Conservation (phyloP, 2,888 invertebrate species). For the Drosophila differens region DNA sequence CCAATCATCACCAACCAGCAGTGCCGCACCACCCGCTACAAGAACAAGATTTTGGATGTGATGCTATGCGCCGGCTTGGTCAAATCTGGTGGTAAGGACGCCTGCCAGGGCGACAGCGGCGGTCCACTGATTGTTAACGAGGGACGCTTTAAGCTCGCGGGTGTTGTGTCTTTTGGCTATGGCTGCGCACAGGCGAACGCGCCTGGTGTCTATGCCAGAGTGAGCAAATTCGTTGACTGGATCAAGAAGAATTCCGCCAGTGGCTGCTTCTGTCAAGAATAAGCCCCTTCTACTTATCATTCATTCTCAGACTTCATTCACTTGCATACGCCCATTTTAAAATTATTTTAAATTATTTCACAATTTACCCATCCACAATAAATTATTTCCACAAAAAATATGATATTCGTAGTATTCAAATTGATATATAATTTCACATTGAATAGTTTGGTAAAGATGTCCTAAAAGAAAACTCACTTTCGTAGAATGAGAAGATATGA, state of each 20-base stretch:
- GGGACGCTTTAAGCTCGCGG: constrained; percentile 80
- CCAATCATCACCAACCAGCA: constrained; percentile 83
- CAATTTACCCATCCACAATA: constrained; percentile 54
- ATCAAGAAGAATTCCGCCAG: constrained; percentile 79
- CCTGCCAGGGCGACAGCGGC: constrained; percentile 85
- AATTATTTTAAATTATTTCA: constrained; percentile 74
- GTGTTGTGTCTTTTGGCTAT: constrained; percentile 83
- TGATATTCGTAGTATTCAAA: neutral
- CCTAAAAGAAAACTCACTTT: neutral
- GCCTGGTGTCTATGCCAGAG: constrained; percentile 84
- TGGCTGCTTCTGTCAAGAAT: constrained; percentile 79
- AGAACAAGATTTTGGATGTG: constrained; percentile 81
- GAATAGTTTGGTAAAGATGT: neutral
- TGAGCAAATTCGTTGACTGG: constrained; percentile 82
- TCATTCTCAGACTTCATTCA: neutral
- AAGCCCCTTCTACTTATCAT: constrained; percentile 1
- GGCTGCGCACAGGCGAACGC: constrained; percentile 84
- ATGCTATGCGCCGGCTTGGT: constrained; percentile 84
- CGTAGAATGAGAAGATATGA: neutral
- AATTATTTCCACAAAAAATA: constrained; percentile 28
- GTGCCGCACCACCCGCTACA: constrained; percentile 82
- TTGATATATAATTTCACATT: neutral
- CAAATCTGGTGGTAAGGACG: constrained; percentile 83
- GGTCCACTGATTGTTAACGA: constrained; percentile 83
- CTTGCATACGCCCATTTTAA: constrained; percentile 36